Evolutionary conservation across 2,888 invertebrate genomes (phyloP).

Genomic region (Serrognathus titanus): DNA sequence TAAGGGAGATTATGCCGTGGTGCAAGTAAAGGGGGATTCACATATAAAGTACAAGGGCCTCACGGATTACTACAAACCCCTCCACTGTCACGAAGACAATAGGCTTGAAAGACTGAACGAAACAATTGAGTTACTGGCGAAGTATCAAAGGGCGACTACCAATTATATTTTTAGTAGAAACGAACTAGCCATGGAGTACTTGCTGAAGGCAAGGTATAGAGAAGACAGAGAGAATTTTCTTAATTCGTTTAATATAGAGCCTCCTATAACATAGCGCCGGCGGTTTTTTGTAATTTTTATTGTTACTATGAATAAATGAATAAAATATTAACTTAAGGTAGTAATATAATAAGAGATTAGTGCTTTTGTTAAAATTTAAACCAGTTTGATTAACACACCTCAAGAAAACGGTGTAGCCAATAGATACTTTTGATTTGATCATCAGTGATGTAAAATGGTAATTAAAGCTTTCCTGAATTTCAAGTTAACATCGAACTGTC

Average conservation of each 20-base stretch:
- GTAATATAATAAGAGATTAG: too few relatives aligned
- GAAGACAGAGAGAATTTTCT: constrained; percentile 54
- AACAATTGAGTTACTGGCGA: constrained; percentile 42
- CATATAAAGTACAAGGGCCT: constrained; percentile 8
- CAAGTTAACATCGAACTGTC: too few relatives aligned
- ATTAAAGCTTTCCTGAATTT: too few relatives aligned
- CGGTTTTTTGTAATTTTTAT: background rate
- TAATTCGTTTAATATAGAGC: constrained; percentile 46
- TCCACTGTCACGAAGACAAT: constrained; percentile 38
- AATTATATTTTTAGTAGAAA: constrained; percentile 47
- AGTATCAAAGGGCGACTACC: constrained; percentile 48
- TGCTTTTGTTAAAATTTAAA: too few relatives aligned
- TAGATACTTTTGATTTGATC: too few relatives aligned
- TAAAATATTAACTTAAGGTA: background rate
- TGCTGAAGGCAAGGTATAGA: constrained; percentile 52
- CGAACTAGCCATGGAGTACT: constrained; percentile 49
- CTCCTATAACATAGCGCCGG: constrained; percentile 21
- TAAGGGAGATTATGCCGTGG: background rate
- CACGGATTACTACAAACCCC: constrained; percentile 35
- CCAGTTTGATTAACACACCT: too few relatives aligned
- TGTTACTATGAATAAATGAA: background rate
- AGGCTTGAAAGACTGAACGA: constrained; percentile 39
- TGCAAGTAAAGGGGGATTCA: background rate
- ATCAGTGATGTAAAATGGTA: too few relatives aligned
- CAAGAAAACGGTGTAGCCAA: too few relatives aligned